Evolutionary conservation across 2,113 vertebrate genomes (phyloP).

Genomic region (Pogonocichla stellata): DNA sequence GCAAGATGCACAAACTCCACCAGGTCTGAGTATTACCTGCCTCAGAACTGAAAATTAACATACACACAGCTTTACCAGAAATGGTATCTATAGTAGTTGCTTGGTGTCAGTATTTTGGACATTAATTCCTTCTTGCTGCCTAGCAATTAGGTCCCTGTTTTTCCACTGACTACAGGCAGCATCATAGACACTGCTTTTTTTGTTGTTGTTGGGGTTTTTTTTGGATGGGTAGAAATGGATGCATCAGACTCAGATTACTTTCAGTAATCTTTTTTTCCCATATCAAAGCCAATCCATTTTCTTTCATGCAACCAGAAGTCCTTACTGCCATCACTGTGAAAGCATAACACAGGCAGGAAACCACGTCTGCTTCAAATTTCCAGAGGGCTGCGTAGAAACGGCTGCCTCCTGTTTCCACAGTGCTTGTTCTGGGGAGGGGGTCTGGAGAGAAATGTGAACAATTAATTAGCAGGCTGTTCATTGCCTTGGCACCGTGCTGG

Average conservation of each 20-base stretch:
- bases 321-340: background rate
- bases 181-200: background rate
- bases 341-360: background rate
- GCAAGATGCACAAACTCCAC: background rate
- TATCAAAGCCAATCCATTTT: background rate
- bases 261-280: background rate
- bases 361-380: background rate
- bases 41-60: background rate
- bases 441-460: background rate
- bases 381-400: background rate
- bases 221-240: background rate
- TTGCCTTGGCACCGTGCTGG: background rate
- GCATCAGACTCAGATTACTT: background rate
- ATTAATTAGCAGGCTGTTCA: conserved; percentile 42
- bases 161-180: background rate
- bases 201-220: background rate
- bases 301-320: background rate
- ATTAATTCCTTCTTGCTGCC: background rate
- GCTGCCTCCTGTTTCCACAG: background rate
- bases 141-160: background rate
- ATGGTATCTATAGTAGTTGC: background rate
- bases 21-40: background rate
- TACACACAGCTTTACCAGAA: background rate
- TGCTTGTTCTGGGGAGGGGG: conserved; percentile 12
- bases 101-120: background rate